Evolutionary conservation across 2,888 invertebrate genomes (phyloP), one percentile per base, ranked within the genome.

Genomic region (Philopedon plagiatum): DNA sequence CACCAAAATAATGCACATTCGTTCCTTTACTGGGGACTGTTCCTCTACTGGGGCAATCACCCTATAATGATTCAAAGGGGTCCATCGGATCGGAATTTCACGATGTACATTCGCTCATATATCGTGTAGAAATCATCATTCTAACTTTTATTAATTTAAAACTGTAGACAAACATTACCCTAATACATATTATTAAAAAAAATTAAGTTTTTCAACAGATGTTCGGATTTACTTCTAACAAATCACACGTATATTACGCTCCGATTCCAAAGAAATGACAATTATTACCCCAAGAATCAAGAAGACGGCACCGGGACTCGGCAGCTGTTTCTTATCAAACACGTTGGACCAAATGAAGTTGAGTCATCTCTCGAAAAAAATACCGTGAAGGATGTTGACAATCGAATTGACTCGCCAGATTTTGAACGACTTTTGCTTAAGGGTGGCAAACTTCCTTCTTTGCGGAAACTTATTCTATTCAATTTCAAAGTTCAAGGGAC

Each of bases 261-360:
- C 29, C 29, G 29, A 5, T 4, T 29, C 29, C 29, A 29, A 5
- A 21, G 19, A 44, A 44, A 44, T 5, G 44, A 44, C 44, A 44
- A 21, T 19, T 19, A 44, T 44, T 44, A 44, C 19, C 19, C 1
- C 7, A 44, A 44, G 11, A 44, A 44, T 11, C 44, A 19, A 44
- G 21, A 44, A 44, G 9, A 8, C 34, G 9, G 11, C 5, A 34
- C 4, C 44, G 18, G 8, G 44, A 1, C 44, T 44, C 7, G 4
- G 44, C 44, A 44, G 44, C 44, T 44, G 44, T 44, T 21, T 9
- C 44, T 44, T 19, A 44, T 44, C 44, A 44, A 21, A 44, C 5
- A 44, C 19, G 9, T 44, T 9, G 21, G 44, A 44, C 21, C 44
- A 44, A 44, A 44, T 9, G 11, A 19, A 44, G 8, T 21, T 19